A percentile compares a stretch with the other conserved stretches of the same genome.
These are phyloP conservation scores for Macrosteles quadrilineatus DNA, from an alignment of 1,140 invertebrate genomes.

Conservation along the genomic window DNA sequence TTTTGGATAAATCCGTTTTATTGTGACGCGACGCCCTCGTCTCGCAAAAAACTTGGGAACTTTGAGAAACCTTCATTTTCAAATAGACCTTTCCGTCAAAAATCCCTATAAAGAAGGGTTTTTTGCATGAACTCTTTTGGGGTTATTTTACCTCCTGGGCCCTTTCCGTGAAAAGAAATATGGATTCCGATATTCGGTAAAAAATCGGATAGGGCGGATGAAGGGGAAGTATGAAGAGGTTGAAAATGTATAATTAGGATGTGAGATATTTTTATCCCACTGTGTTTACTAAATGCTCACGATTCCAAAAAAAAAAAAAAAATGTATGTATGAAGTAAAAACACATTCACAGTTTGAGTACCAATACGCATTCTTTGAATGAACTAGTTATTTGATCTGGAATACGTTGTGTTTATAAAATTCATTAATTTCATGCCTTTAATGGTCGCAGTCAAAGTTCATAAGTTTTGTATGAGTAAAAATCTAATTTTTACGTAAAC, in stretches of 20 bases:
- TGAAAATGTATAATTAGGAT: too few species aligned
- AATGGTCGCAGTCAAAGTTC: too few species aligned
- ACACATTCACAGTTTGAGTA: too few species aligned
- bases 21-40: conserved; percentile 20
- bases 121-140: conserved; percentile 5
- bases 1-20: conserved; percentile 27
- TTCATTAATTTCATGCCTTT: too few species aligned
- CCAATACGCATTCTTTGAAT: too few species aligned
- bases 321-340: too few species aligned
- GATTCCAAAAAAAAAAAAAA: too few species aligned
- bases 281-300: too few species aligned
- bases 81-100: not conserved
- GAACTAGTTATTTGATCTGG: too few species aligned
- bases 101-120: conserved; percentile 4
- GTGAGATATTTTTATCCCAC: not conserved
- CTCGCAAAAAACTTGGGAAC: conserved; percentile 25
- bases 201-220: not conserved
- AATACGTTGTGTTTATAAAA: too few species aligned
- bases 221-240: not conserved
- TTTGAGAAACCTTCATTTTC: conserved; percentile 16
- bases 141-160: not conserved
- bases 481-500: too few species aligned
- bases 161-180: not conserved
- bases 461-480: too few species aligned
- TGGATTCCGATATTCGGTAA: not conserved